A percentile compares a stretch with the other conserved stretches of the same genome.
These are phyloP conservation scores for Gouania willdenowi DNA, from an alignment of 2,797 vertebrate genomes.

Conservation along the genomic window DNA sequence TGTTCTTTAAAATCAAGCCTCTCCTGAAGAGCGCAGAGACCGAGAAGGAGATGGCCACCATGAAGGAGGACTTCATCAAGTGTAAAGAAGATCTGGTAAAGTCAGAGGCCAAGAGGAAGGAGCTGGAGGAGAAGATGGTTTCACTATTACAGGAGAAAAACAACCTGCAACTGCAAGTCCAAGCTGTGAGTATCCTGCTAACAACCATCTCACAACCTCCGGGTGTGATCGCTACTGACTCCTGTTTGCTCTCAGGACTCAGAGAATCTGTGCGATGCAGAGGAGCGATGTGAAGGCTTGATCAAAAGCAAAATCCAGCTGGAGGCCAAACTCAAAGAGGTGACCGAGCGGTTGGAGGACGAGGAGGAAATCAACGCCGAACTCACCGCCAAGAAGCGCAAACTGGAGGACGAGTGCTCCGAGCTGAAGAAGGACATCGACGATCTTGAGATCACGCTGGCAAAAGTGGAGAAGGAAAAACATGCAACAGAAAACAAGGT, in stretches of 20 bases:
- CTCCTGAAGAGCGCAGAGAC: constrained; percentile 83
- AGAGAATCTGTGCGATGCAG: constrained; percentile 64
- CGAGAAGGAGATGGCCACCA: constrained; percentile 85
- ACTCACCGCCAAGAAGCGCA: constrained; percentile 69
- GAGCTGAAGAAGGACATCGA: constrained; percentile 65
- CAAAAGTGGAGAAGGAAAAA: constrained; percentile 68
- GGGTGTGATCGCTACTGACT: neutral
- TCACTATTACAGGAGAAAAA: constrained; percentile 83
- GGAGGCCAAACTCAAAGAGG: constrained; percentile 83
- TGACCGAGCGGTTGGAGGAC: constrained; percentile 80
- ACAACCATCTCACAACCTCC: neutral
- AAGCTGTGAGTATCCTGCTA: constrained; percentile 70
- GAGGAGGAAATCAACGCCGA: constrained; percentile 83
- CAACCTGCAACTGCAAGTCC: constrained; percentile 80
- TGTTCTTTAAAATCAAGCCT: constrained; percentile 88
- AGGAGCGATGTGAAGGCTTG: constrained; percentile 58
- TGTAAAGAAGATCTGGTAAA: constrained; percentile 79
- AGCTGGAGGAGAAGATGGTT: constrained; percentile 86
- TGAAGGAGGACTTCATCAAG: constrained; percentile 74
- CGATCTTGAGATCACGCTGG: constrained; percentile 58
- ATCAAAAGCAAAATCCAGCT: constrained; percentile 75
- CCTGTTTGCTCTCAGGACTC: constrained; percentile 30
- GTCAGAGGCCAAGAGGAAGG: constrained; percentile 77
- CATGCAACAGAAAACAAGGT: constrained; percentile 65
- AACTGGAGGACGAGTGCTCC: constrained; percentile 74